Conservation (phyloP, 2,888 invertebrate species). For the Phengaris alcon region DNA sequence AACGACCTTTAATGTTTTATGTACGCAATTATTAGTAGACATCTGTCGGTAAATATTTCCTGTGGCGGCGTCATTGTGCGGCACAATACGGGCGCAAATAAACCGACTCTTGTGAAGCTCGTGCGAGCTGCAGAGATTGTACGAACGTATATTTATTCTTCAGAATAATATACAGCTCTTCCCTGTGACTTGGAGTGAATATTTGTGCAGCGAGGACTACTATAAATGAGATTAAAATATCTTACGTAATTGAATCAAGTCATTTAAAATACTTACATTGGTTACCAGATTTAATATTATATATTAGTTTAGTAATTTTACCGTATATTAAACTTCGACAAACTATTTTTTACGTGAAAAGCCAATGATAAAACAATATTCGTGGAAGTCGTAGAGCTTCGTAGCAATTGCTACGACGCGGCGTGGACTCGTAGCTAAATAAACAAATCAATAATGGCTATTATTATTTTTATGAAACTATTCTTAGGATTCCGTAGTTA, state of each 20-base stretch:
- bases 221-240: too few relatives aligned
- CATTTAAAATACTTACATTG: too few relatives aligned
- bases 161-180: background rate
- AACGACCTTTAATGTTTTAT: too few relatives aligned
- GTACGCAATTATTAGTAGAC: background rate
- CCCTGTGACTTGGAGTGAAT: too few relatives aligned
- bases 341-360: too few relatives aligned
- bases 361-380: background rate
- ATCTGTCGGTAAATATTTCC: constrained; percentile 12
- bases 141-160: background rate
- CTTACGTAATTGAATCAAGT: too few relatives aligned
- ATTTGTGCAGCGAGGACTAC: too few relatives aligned
- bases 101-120: constrained; percentile 54
- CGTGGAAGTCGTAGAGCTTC: background rate
- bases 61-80: background rate
- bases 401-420: background rate
- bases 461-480: too few relatives aligned
- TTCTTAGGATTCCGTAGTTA: too few relatives aligned
- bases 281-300: too few relatives aligned
- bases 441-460: background rate
- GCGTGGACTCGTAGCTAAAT: background rate
- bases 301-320: too few relatives aligned
- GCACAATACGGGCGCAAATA: constrained; percentile 78
- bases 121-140: background rate
- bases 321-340: too few relatives aligned